A percentile compares a stretch with the other conserved stretches of the same genome.
Conservation (phyloP, 2,113 vertebrate species). For the Spea multiplicata region DNA sequence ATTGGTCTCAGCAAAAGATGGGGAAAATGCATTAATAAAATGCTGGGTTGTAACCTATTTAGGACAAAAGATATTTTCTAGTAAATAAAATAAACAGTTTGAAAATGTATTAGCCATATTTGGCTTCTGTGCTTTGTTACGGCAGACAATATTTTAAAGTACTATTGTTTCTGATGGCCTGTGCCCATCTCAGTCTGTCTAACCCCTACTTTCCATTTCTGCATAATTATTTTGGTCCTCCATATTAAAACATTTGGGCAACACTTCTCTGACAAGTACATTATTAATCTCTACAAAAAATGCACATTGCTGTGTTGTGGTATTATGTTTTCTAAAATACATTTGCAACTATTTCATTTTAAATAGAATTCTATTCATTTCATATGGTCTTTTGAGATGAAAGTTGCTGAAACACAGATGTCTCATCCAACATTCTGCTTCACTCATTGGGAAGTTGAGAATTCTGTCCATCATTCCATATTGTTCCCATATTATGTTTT, state of each 20-base stretch:
- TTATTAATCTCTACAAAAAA: slow-evolving; percentile 11
- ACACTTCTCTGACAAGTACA: neutral
- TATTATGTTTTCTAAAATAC: slow-evolving; percentile 37
- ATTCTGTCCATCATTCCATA: slow-evolving; percentile 22
- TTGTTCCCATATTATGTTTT: slow-evolving; percentile 1
- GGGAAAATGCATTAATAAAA: neutral
- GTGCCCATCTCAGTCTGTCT: too few species aligned
- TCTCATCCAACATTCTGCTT: slow-evolving; percentile 21
- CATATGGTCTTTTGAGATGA: slow-evolving; percentile 9
- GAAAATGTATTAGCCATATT: neutral
- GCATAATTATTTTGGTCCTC: too few species aligned
- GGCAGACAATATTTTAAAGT: too few species aligned
- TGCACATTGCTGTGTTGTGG: slow-evolving; percentile 10
- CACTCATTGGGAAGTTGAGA: slow-evolving; percentile 11
- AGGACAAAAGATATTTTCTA: slow-evolving; percentile 1
- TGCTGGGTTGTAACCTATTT: slow-evolving; percentile 8
- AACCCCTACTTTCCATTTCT: too few species aligned
- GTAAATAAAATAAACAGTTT: neutral
- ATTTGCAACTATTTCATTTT: slow-evolving; percentile 43
- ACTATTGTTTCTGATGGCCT: too few species aligned
- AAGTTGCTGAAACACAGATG: slow-evolving; percentile 7
- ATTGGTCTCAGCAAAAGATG: neutral
- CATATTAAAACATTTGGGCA: too few species aligned
- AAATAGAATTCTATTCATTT: slow-evolving; percentile 24
- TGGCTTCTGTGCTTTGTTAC: neutral